phyloP scores from a whole-genome alignment of 2,113 vertebrate genomes.

The Marmota flaviventris region DNA sequence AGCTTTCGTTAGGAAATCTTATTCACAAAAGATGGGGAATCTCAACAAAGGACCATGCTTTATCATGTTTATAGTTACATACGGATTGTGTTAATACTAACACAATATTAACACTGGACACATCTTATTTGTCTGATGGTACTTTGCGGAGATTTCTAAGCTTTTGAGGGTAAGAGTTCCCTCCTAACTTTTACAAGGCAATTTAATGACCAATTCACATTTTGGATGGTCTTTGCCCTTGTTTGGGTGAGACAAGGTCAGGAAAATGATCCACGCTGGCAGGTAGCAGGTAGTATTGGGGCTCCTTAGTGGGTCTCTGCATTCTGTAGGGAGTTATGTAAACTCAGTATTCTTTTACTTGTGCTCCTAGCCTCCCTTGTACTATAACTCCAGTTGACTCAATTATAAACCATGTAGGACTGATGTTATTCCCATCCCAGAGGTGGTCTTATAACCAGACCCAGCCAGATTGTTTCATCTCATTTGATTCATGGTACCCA shows the following conservation, averaged over 20 bases:
- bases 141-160: background rate
- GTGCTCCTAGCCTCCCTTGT: too few species aligned
- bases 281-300: fast-evolving
- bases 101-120: background rate
- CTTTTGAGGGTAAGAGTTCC: background rate
- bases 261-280: background rate
- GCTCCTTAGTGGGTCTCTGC: background rate
- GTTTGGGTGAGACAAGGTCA: background rate
- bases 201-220: background rate
- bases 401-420: background rate
- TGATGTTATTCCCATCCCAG: background rate
- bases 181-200: background rate
- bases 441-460: background rate
- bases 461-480: background rate
- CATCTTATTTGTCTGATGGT: background rate
- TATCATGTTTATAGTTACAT: background rate
- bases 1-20: background rate
- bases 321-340: fast-evolving
- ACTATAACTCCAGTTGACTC: background rate
- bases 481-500: background rate
- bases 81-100: background rate
- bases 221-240: background rate
- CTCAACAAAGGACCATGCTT: background rate
- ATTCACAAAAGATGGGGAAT: background rate
- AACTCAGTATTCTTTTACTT: background rate